Base-by-base conservation (phyloP, 2,113 vertebrate species). In the Colistium nudipinnis region DNA sequence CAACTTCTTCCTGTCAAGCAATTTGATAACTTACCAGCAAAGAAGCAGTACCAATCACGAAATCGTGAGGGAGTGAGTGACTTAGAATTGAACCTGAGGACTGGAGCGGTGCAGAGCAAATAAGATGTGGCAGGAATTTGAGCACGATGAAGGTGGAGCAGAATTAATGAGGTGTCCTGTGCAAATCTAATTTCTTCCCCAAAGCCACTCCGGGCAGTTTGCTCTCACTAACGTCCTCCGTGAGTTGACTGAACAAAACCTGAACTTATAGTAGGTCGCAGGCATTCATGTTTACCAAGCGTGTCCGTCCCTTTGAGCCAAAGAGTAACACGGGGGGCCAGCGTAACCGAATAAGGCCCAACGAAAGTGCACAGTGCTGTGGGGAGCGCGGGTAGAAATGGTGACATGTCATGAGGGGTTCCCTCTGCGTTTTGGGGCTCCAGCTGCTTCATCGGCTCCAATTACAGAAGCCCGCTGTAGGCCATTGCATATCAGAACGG, bases 141-240 rank as follows among this genome's bases (percentile, higher is more conserved):
- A 79, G 14, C 10, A 14, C 13, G 27, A 19, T 0, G 11, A 17
- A 62, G n/a, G 51, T 51, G 16, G 36, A 67, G 43, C 19, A 36
- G 30, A 64, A 66, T 73, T 60, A 56, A 60, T 35, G 74, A 75
- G 45, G 64, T 59, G 47, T 62, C 22, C 31, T 54, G 44, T 27
- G 20, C 47, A 81, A 33, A 59, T 47, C 20, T 59, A 41, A 61
- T 44, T 38, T 49, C 45, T 71, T 61, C 31, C 38, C 69, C 45
- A 55, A 82, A 63, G 62, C 38, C 36, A 45, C 78, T 28, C 11
- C 13, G 45, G 49, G 24, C 52, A 43, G 13, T 48, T 60, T 68
- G 6, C 44, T 49, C 49, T 59, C 73, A 55, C 27, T 3, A 20
- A 45, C 25, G 43, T n/a, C 27, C 51, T 61, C 14, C 6, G 2